These are phyloP conservation scores for Hafferia zeledoni DNA, from an alignment of 2,797 vertebrate genomes.

Conservation along the genomic window DNA sequence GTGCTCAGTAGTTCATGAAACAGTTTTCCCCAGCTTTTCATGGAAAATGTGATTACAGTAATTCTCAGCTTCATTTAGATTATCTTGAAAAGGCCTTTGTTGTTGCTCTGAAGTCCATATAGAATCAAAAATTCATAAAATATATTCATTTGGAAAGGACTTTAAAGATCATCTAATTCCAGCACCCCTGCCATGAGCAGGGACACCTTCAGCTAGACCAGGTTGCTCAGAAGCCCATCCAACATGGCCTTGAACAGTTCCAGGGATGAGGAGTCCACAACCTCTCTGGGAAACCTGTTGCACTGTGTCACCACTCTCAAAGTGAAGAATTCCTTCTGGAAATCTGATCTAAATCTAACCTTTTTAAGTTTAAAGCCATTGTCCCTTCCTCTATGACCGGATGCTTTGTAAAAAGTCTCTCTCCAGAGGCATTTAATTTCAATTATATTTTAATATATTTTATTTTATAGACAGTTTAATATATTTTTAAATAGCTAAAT, in stretches of 20 bases:
- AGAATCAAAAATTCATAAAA: background rate
- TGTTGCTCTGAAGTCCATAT: background rate
- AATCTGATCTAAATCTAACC: background rate
- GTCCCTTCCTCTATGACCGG: background rate
- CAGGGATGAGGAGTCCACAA: background rate
- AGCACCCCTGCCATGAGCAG: rapidly evolving
- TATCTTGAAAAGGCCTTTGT: background rate
- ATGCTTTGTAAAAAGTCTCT: background rate
- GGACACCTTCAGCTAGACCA: background rate
- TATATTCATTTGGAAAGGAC: background rate
- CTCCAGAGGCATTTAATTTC: background rate
- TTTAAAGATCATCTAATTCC: background rate
- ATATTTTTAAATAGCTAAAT: background rate
- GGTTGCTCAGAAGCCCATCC: background rate
- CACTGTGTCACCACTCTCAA: background rate
- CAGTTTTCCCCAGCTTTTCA: background rate
- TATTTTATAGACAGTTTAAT: too few species aligned
- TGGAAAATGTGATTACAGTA: background rate
- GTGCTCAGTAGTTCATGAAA: background rate
- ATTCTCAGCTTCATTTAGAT: background rate
- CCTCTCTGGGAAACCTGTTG: rapidly evolving
- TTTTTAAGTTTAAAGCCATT: background rate
- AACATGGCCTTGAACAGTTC: background rate
- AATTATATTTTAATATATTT: background rate
- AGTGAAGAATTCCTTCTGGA: background rate